Base-by-base conservation (phyloP, 1,140 invertebrate genomes). In the Bombus difficillimus region DNA sequence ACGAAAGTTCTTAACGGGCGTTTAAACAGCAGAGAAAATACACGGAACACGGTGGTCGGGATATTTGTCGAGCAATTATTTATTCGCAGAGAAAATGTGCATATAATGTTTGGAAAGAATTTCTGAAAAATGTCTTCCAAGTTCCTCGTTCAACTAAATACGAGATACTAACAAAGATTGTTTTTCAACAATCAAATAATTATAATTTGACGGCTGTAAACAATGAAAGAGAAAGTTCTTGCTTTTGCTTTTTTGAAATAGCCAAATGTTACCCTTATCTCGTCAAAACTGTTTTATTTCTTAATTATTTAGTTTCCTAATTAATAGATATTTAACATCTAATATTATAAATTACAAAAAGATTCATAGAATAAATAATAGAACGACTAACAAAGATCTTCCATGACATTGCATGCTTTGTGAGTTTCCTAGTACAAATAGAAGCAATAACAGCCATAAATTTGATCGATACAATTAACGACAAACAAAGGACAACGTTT, bases 41-140 rank as follows among this genome's bases (percentile, higher is more conserved):
- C 73, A 43, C n/a, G 37, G 71, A 18, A 66, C 25, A 34, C 74
- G 43, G n/a, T 47, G n/a, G 47, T 34, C 73, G 32, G 41, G 15
- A 28, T 62, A 25, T 77, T 77, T 77, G 75, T n/a, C 75, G 53
- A 59, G 75, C 53, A 77, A 62, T 77, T 62, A 39, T 59, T 77
- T 39, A 62, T 59, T 59, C 75, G 28, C 75, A 10, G 75, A 22
- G 75, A 77, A 59, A 77, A 39, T 62, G 8, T 32, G 43, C 73
- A 3, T 2, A 66, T 15, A 15, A 41, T 15, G 12, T 71, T 41
- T 5, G 10, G 37, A n/a, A n/a, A 15, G 13, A 10, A 73, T 47
- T 43, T 47, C 13, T 25, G 12, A 39, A 71, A 71, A 71, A 39
- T 0, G 8, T 18, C n/a, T n/a, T 15, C 5, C 64, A 15, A 34